Evolutionary conservation across 2,113 vertebrate genomes (phyloP), one percentile per base, ranked within the genome.

Genomic region (Falcunculus frontatus): DNA sequence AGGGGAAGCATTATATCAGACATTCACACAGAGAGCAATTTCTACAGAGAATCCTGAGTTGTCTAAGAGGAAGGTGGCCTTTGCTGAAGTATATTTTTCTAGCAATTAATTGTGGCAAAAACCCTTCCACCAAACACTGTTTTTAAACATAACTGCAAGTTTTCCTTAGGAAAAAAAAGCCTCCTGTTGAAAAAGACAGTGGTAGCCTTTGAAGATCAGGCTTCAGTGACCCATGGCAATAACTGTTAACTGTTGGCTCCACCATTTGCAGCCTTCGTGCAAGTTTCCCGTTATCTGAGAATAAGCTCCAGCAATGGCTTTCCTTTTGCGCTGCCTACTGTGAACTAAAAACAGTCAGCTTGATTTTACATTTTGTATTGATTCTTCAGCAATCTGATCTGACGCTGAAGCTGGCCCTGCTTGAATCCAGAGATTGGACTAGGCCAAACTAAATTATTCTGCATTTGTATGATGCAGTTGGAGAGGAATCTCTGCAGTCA

Each of bases 321-420:
- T 62, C 33, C 26, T 46, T 85, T 79, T 94, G 70, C 53, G 67
- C 33, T 53, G 82, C 72, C 80, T 89, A n/a, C 65, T 39, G 81
- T 21, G 73, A 77, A 35, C 37, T 73, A 32, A 82, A 97, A 97
- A 87, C 42, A 37, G 3, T 70, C 93, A 96, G 59, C 68, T 95
- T 97, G 56, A 85, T 56, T 83, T 73, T 80, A 41, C 20, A 6
- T 97, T 97, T 95, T 11, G 2, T 93, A 96, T 90, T 47, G 95
- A 95, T 96, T 93, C 85, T 81, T 94, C 79, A 37, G 35, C 64
- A 59, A 81, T 16, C 76, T 47, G 64, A 90, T 77, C 33, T 2
- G 2, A 23, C 69, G 83, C 70, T 89, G 76, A 80, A 67, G 47
- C 19, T 86, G 68, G 25, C 21, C 22, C 25, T 74, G 18, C 55